Evolutionary conservation across 2,113 vertebrate genomes (phyloP), one percentile per base, ranked within the genome.

Genomic region (Notechis scutatus): DNA sequence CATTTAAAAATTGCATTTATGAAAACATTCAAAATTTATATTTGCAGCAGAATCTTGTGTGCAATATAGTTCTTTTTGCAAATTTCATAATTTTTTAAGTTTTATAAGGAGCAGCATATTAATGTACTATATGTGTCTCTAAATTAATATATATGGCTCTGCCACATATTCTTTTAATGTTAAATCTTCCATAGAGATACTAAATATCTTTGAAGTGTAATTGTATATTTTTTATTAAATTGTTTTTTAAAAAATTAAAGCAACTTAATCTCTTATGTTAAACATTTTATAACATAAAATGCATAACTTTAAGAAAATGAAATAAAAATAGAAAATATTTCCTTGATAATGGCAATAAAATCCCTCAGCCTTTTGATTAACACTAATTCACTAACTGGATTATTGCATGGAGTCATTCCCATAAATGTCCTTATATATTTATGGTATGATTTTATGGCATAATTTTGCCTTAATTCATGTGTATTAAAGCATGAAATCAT

Each of bases 261-360:
- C 56, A 91, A 93, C 9, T 52, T 87, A 93, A 88, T 88, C 39
- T 81, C 29, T 15, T 20, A 91, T 88, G 39, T 39, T 91, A 64
- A 91, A 12, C 42, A 34, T 91, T 93, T 91, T 45, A 89, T 81
- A 93, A 54, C 64, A 21, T 59, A 85, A 74, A 91, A 90, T 85
- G 61, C 57, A 26, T 57, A 93, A 81, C 18, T 81, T 87, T 52
- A 91, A 26, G 88, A 24, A 86, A 88, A 29, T 90, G 45, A 86
- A 93, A 93, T 91, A 42, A 93, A 91, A 93, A 85, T 50, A 89
- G 52, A 89, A 91, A 93, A 91, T 89, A 93, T 91, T 59, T 86
- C 11, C 29, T 93, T 91, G 87, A 91, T 93, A 93, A 91, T 5
- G 52, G 42, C 54, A 91, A 81, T 88, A 61, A 91, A 91, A 52